Evolutionary conservation across 2,113 vertebrate genomes (phyloP).

Genomic region (Narcine bancroftii): DNA sequence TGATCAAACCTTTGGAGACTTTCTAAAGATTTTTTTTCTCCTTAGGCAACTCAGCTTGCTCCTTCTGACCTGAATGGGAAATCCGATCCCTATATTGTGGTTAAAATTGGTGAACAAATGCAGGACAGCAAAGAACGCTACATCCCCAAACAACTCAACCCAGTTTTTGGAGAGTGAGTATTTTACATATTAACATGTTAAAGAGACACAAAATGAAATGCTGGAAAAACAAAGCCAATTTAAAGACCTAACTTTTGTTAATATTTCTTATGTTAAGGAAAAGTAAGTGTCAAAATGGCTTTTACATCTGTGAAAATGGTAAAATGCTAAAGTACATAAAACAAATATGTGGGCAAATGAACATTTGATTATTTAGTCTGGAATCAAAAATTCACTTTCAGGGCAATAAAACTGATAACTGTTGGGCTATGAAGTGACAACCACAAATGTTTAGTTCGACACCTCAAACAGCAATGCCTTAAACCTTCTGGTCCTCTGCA

Average conservation of each 20-base stretch:
- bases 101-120: conserved; percentile 64
- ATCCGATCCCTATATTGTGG: conserved; percentile 80
- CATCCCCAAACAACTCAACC: conserved; percentile 89
- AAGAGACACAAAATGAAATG: not conserved
- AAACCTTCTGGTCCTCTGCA: too few species aligned
- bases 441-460: not conserved
- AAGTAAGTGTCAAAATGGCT: not conserved
- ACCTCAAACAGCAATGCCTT: not conserved
- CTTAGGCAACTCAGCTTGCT: conserved; percentile 76
- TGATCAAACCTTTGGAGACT: not conserved
- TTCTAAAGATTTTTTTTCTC: not conserved
- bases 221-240: not conserved
- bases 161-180: conserved; percentile 83
- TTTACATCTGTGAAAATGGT: not conserved
- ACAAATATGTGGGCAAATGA: not conserved
- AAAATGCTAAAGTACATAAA: not conserved
- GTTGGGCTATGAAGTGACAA: not conserved
- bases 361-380: not conserved
- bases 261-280: not conserved
- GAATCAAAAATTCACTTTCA: not conserved
- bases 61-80: conserved; percentile 83
- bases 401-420: not conserved
- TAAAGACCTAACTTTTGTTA: not conserved
- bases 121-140: conserved; percentile 74
- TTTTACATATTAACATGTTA: not conserved